Conservation (phyloP, 2,888 invertebrate species). For the Osedax frankpressi region DNA sequence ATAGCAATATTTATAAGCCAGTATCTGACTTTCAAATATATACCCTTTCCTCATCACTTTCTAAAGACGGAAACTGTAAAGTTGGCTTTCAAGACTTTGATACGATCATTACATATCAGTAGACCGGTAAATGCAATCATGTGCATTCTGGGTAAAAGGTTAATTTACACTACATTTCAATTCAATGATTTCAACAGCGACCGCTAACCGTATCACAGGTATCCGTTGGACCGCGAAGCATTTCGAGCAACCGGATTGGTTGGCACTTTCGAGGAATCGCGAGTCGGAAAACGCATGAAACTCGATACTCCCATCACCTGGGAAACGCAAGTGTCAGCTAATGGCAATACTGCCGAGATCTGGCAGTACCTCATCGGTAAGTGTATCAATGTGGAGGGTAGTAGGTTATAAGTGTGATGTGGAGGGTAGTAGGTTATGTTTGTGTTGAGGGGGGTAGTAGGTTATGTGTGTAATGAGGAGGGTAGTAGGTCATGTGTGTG, state of each 20-base stretch:
- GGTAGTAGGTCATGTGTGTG: no score
- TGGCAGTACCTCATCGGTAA: slow-evolving; percentile 48
- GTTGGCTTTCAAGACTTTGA: slow-evolving; percentile 47
- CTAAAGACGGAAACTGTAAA: slow-evolving; percentile 26
- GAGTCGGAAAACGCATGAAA: slow-evolving; percentile 48
- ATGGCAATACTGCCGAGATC: slow-evolving; percentile 47
- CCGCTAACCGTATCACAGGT: no score
- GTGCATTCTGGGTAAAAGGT: slow-evolving; percentile 48
- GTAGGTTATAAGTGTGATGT: no score
- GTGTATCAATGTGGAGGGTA: neutral
- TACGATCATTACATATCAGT: slow-evolving; percentile 46
- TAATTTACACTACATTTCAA: slow-evolving; percentile 22
- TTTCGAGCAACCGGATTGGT: slow-evolving; percentile 44
- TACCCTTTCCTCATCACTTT: no score
- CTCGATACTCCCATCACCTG: slow-evolving; percentile 49
- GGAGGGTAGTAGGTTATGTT: no score
- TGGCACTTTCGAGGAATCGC: slow-evolving; percentile 43
- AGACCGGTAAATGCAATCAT: slow-evolving; percentile 48
- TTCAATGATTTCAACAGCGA: no score
- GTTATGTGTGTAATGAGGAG: no score
- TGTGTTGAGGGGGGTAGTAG: no score
- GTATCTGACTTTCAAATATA: no score
- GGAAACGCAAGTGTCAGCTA: slow-evolving; percentile 48
- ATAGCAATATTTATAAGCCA: no score
- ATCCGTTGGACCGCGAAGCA: slow-evolving; percentile 42